Evolutionary conservation across 2,113 vertebrate species (phyloP).

Genomic region (Thinocorus orbignyianus): DNA sequence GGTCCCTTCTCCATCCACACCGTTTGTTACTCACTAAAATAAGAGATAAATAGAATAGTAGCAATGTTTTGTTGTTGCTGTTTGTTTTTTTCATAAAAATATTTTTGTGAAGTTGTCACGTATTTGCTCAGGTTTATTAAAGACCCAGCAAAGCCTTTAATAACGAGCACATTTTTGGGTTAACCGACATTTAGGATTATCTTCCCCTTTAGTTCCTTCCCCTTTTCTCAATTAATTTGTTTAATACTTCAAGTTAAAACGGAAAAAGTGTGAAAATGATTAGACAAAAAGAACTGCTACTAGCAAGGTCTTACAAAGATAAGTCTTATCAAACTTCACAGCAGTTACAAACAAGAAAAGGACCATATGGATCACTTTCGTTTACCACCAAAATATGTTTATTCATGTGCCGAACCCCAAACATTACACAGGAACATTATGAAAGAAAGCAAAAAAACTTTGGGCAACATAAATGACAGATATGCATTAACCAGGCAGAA

Average conservation of each 20-base stretch:
- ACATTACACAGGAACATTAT: not conserved
- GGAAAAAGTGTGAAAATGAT: not conserved
- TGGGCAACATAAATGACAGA: rapidly evolving
- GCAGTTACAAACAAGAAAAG: not conserved
- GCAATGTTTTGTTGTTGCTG: not conserved
- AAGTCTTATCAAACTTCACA: constrained; percentile 40
- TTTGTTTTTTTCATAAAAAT: not conserved
- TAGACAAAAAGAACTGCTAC: not conserved
- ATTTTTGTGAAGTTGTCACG: not conserved
- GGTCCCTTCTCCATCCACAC: not conserved
- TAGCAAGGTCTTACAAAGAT: not conserved
- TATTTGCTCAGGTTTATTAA: not conserved
- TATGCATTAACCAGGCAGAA: not conserved
- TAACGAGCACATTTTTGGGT: not conserved
- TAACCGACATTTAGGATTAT: not conserved
- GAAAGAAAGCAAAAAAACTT: not conserved
- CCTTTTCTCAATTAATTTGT: not conserved
- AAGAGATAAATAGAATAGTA: not conserved
- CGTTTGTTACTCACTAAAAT: not conserved
- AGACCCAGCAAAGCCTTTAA: not conserved
- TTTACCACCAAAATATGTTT: not conserved
- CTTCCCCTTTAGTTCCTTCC: not conserved
- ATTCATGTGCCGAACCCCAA: not conserved
- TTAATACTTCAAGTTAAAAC: constrained; percentile 20
- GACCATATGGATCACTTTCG: not conserved